phyloP scores from a whole-genome alignment of 1,140 invertebrate genomes.

The Brachionus koreanus region DNA sequence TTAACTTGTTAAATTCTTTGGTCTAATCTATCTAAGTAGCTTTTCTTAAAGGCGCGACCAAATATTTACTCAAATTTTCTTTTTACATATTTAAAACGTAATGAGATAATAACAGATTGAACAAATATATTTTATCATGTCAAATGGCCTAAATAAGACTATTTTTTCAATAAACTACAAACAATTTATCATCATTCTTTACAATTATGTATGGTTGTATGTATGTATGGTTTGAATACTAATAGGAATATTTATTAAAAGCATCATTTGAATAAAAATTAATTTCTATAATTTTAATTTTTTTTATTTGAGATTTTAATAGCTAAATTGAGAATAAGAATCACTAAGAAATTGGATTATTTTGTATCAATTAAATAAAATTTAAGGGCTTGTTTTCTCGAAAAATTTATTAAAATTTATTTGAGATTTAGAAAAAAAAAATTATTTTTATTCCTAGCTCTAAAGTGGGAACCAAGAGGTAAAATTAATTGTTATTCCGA shows the following conservation, averaged over 20 bases:
- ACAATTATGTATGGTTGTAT: background rate
- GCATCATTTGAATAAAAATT: background rate
- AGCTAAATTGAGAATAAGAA: background rate
- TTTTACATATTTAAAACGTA: background rate
- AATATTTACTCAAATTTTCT: background rate
- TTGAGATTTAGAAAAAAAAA: background rate
- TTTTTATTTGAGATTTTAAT: background rate
- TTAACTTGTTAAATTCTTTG: background rate
- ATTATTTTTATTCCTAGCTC: background rate
- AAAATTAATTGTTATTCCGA: background rate
- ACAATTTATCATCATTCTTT: background rate
- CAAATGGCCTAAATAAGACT: background rate
- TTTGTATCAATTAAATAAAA: background rate
- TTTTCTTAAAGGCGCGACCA: background rate
- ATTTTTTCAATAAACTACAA: background rate
- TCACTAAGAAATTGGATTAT: background rate
- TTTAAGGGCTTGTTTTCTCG: background rate
- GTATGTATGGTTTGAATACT: background rate
- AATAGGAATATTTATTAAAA: background rate
- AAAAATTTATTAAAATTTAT: background rate
- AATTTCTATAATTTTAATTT: background rate
- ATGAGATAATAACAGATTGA: background rate
- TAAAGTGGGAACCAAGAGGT: background rate
- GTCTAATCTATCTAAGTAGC: constrained; percentile 6
- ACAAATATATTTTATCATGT: background rate